These are phyloP conservation scores for Bradypus variegatus DNA, from an alignment of 2,797 vertebrate species.

Conservation along the genomic window DNA sequence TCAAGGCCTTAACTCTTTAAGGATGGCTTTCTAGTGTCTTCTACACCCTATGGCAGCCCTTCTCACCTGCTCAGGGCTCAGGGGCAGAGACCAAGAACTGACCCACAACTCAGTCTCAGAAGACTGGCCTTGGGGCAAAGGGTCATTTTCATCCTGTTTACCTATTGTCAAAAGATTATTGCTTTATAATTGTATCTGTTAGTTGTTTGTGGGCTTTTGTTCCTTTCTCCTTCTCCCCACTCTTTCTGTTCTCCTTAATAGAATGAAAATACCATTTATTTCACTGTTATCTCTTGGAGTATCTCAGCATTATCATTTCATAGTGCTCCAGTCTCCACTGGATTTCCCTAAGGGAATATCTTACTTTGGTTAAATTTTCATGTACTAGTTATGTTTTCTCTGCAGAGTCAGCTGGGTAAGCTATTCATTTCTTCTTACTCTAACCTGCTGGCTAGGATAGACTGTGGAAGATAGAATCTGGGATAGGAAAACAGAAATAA, in stretches of 20 bases:
- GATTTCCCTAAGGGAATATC: not conserved
- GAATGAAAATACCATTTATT: not conserved
- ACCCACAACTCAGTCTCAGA: rapidly evolving
- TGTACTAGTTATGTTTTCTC: not conserved
- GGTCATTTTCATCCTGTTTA: not conserved
- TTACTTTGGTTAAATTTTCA: not conserved
- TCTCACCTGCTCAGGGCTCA: not conserved
- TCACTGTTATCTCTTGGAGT: not conserved
- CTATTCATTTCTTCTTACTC: not conserved
- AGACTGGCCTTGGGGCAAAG: not conserved
- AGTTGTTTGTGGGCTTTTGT: not conserved
- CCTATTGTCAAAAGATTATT: not conserved
- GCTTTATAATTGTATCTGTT: not conserved
- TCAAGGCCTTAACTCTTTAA: not conserved
- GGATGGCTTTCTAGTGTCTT: not conserved
- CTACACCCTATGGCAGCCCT: not conserved
- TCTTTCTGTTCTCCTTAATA: not conserved
- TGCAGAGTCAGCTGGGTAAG: not conserved
- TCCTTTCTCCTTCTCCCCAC: not conserved
- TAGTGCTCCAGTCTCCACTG: not conserved
- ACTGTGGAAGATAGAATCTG: not conserved
- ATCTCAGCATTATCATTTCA: not conserved
- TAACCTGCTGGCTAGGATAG: not conserved
- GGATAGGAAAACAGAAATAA: not conserved
- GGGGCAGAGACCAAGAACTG: not conserved